phyloP scores from a whole-genome alignment of 2,888 invertebrate species.

The Parnassius orleans region DNA sequence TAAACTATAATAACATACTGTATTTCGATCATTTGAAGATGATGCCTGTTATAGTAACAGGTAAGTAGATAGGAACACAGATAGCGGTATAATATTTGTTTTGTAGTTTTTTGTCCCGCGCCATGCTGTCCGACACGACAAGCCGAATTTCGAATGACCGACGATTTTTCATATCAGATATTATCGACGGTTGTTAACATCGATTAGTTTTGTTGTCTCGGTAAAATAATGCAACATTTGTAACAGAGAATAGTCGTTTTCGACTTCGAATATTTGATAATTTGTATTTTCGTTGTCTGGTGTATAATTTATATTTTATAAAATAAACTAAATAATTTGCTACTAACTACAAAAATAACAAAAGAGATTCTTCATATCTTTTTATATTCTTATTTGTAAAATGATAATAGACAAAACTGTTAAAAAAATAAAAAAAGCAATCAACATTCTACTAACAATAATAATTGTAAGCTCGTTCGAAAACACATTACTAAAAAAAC shows the following conservation, averaged over 20 bases:
- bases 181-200: constrained; percentile 51
- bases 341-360: too few relatives aligned
- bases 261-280: neutral
- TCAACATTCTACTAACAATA: too few relatives aligned
- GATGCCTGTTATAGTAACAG: constrained; percentile 45
- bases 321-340: too few relatives aligned
- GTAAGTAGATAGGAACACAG: constrained; percentile 49
- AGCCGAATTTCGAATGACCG: constrained; percentile 57
- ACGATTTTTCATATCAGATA: constrained; percentile 59
- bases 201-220: constrained; percentile 49
- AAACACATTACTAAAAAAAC: neutral
- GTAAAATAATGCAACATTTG: constrained; percentile 27
- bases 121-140: constrained; percentile 44
- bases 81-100: constrained; percentile 52
- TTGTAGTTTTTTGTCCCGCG: constrained; percentile 47
- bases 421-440: too few relatives aligned
- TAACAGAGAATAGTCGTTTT: constrained; percentile 12
- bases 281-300: neutral
- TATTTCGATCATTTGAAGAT: constrained; percentile 20
- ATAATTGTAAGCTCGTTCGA: neutral
- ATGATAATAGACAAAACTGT: too few relatives aligned
- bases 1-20: neutral
- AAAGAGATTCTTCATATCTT: too few relatives aligned
- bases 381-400: too few relatives aligned
- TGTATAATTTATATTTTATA: too few relatives aligned